These are phyloP conservation scores for Manacus vitellinus DNA, from an alignment of 2,113 vertebrate species.

Conservation along the genomic window DNA sequence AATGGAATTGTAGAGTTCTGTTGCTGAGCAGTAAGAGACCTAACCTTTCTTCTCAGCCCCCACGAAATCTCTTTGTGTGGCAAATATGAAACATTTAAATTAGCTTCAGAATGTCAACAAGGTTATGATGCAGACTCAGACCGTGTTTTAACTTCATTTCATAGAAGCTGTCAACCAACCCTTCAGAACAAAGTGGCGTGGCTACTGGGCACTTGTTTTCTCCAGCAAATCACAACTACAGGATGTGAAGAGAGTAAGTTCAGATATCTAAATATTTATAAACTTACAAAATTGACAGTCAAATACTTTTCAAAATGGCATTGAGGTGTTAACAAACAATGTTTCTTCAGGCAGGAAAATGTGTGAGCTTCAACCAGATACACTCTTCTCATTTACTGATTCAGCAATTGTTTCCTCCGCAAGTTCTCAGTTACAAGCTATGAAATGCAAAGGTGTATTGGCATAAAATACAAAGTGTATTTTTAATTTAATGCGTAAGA, in stretches of 20 bases:
- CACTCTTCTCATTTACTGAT: background rate
- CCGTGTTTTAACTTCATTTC: background rate
- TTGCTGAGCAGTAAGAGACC: background rate
- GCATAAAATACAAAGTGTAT: background rate
- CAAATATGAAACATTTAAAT: background rate
- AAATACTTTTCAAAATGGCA: background rate
- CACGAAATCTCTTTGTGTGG: background rate
- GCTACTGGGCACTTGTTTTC: background rate
- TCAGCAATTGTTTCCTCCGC: background rate
- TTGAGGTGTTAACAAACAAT: background rate
- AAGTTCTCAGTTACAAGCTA: background rate
- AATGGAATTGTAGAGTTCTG: background rate
- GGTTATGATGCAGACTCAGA: background rate
- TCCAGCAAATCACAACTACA: background rate
- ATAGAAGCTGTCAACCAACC: background rate
- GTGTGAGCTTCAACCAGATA: background rate
- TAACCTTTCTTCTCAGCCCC: background rate
- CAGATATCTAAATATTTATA: background rate
- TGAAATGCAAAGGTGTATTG: background rate
- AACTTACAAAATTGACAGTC: background rate
- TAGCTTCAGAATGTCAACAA: background rate
- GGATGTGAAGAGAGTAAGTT: background rate
- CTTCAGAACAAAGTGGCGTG: background rate
- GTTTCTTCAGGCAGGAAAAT: background rate
- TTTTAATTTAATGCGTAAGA: background rate